Evolutionary conservation across 2,113 vertebrate species (phyloP).

Genomic region (Aptenodytes patagonicus): DNA sequence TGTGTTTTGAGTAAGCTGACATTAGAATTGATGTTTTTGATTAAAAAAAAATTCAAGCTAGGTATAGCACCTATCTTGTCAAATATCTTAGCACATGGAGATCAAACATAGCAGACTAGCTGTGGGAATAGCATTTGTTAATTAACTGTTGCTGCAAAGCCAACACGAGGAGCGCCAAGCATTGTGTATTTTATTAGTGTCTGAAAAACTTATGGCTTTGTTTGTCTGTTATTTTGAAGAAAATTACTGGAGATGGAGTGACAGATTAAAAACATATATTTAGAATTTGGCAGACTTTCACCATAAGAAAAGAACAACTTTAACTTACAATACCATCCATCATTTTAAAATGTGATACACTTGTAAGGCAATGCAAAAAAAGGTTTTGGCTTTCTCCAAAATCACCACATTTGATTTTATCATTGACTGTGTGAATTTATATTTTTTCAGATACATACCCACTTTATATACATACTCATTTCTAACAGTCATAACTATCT

Average conservation of each 20-base stretch:
- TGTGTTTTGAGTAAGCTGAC: conserved; percentile 21
- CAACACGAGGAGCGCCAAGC: not conserved
- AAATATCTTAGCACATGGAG: conserved; percentile 43
- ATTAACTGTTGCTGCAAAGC: conserved; percentile 35
- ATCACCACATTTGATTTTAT: not conserved
- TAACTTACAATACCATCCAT: not conserved
- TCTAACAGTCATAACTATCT: not conserved
- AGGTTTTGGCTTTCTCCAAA: not conserved
- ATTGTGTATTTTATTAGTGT: conserved; percentile 3
- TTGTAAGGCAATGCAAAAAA: not conserved
- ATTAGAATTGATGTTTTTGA: conserved; percentile 20
- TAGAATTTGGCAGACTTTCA: not conserved
- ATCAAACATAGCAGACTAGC: conserved; percentile 33
- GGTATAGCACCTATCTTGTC: not conserved
- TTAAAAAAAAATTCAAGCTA: not conserved
- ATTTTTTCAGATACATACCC: not conserved
- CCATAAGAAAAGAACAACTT: not conserved
- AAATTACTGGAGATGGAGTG: not conserved
- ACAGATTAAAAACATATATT: not conserved
- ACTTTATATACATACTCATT: not conserved
- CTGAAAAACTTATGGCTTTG: not conserved
- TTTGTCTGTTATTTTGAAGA: not conserved
- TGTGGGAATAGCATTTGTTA: conserved; percentile 15
- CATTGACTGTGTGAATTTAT: not conserved
- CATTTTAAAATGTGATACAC: not conserved